Percentiles rank a stretch among this genome's conserved stretches.
phyloP scores from a whole-genome alignment of 2,797 vertebrate species.

The Strix occidentalis region DNA sequence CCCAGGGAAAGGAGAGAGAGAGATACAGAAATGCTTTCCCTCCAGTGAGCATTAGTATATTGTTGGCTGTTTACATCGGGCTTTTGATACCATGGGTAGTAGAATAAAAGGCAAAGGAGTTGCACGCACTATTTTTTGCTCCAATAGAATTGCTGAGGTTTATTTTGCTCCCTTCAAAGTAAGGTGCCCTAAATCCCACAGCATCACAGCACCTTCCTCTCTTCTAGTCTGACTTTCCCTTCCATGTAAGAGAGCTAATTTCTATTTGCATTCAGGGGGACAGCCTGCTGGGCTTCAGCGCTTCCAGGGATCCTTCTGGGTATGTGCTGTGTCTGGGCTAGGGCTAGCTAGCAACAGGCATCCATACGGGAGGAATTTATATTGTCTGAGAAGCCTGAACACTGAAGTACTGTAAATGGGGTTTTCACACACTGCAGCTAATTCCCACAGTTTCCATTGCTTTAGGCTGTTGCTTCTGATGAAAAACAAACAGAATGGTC shows the following conservation, averaged over 20 bases:
- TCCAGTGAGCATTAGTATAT: background rate
- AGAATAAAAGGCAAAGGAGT: background rate
- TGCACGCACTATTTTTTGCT: fast-evolving
- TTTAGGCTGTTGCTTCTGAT: conserved; percentile 61
- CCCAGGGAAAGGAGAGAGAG: background rate
- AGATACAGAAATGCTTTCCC: background rate
- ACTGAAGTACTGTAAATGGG: conserved; percentile 45
- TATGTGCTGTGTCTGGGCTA: background rate
- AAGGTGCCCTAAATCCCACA: background rate
- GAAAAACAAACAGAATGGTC: conserved; percentile 65
- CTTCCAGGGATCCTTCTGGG: conserved; percentile 5
- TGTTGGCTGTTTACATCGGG: background rate
- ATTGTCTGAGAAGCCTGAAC: conserved; percentile 37
- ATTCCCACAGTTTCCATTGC: conserved; percentile 72
- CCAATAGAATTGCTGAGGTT: background rate
- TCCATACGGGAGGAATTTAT: conserved; percentile 63
- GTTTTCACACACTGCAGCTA: conserved; percentile 61
- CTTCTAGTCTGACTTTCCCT: background rate
- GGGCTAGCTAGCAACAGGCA: conserved; percentile 22
- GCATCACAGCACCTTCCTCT: background rate
- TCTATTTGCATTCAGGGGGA: background rate
- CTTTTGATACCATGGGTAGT: background rate
- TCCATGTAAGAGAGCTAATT: background rate
- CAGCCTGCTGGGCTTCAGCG: background rate
- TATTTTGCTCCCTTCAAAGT: background rate